phyloP scores from a whole-genome alignment of 2,888 invertebrate species.

The Athripsodes cinereus region DNA sequence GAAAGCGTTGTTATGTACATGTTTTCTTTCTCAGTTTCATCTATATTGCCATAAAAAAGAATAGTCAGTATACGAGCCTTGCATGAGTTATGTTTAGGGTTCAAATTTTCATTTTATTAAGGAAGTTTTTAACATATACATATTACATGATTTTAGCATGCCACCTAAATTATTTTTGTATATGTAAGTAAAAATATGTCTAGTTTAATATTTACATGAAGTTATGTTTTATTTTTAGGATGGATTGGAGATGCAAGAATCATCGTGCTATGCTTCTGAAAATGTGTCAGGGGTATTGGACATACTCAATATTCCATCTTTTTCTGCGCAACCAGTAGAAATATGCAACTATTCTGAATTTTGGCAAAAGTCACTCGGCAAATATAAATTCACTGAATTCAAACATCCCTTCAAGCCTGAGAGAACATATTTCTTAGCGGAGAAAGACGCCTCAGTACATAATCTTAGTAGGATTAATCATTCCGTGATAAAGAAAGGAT shows the following conservation, averaged over 20 bases:
- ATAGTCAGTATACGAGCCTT: too few relatives aligned
- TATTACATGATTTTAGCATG: too few relatives aligned
- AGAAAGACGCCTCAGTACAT: background rate
- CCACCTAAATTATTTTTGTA: too few relatives aligned
- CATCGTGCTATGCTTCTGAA: background rate
- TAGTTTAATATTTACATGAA: too few relatives aligned
- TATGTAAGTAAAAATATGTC: too few relatives aligned
- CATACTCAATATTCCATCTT: conserved; percentile 10
- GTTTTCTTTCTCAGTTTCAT: too few relatives aligned
- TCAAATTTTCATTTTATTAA: too few relatives aligned
- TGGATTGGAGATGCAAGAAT: background rate
- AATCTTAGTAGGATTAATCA: background rate
- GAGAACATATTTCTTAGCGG: background rate
- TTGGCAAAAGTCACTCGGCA: conserved; percentile 16
- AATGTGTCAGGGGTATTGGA: conserved; percentile 10
- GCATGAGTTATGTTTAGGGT: too few relatives aligned
- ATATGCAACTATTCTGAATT: conserved; percentile 8
- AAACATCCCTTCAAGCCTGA: conserved; percentile 15
- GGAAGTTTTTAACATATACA: too few relatives aligned
- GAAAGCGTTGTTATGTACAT: too few relatives aligned
- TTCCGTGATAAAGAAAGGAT: background rate
- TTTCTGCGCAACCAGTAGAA: background rate
- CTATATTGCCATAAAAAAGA: too few relatives aligned
- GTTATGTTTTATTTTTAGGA: too few relatives aligned
- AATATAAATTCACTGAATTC: conserved; percentile 13